Evolutionary conservation across 2,113 vertebrate species (phyloP).

Genomic region (Malurus alboscapulatus): DNA sequence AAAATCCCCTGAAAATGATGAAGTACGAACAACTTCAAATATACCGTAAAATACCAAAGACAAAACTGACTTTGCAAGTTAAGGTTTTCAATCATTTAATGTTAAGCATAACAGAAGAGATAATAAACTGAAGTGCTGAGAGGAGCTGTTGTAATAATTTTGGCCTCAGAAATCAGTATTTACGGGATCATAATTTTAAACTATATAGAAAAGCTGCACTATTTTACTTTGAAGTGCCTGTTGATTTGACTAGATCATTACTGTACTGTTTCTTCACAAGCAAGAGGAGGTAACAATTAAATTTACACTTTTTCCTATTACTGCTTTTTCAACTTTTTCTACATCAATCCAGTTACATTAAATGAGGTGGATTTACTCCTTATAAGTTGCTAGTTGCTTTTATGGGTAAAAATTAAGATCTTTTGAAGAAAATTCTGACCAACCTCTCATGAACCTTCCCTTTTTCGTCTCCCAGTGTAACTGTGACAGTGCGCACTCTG

Average conservation of each 20-base stretch:
- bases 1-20: not conserved
- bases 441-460: constrained; percentile 98
- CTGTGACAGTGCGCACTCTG: constrained; percentile 90
- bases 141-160: not conserved
- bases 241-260: not conserved
- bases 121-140: not conserved
- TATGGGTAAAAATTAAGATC: not conserved
- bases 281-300: not conserved
- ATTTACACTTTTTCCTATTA: not conserved
- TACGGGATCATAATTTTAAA: not conserved
- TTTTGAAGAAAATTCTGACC: constrained; percentile 44
- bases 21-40: not conserved
- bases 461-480: constrained; percentile 95
- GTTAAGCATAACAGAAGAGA: not conserved
- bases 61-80: not conserved
- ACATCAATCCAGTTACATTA: not conserved
- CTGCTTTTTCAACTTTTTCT: not conserved
- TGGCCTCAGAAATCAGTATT: not conserved
- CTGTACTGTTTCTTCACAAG: not conserved
- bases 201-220: not conserved
- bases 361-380: not conserved
- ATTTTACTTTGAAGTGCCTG: not conserved
- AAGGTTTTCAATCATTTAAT: not conserved
- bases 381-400: not conserved
- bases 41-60: not conserved